phyloP scores from a whole-genome alignment of 2,888 invertebrate species.

The Drosophila silvestris region DNA sequence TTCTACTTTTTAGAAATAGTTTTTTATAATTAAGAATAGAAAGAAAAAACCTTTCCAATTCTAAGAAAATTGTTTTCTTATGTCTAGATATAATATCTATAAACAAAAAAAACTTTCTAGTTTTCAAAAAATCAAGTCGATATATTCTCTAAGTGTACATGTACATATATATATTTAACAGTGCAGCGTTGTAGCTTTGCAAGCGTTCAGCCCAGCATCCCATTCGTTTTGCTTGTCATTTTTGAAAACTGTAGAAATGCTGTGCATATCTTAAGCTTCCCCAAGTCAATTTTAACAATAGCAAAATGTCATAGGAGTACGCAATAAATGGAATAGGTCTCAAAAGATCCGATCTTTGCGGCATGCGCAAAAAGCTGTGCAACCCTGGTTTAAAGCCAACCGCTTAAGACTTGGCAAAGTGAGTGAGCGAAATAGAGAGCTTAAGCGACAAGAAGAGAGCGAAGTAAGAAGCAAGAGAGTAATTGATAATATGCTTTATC shows the following conservation, averaged over 20 bases:
- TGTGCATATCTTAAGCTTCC: neutral
- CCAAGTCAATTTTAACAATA: neutral
- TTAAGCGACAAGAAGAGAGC: neutral
- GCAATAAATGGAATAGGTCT: neutral
- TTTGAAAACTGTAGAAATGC: neutral
- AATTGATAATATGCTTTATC: neutral
- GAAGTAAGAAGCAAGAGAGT: neutral
- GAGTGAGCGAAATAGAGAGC: neutral
- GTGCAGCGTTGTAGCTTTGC: neutral
- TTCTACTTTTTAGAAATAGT: neutral
- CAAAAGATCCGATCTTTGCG: neutral
- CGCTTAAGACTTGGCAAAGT: neutral
- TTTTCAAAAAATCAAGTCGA: neutral
- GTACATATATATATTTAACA: neutral
- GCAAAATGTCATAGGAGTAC: neutral
- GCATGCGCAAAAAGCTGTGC: neutral
- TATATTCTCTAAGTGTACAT: neutral
- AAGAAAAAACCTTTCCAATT: neutral
- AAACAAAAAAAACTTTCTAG: neutral
- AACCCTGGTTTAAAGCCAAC: neutral
- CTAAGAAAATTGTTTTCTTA: neutral
- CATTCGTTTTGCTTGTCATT: neutral
- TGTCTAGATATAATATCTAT: neutral
- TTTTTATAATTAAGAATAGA: no score
- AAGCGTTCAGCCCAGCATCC: neutral